A percentile compares a stretch with the other conserved stretches of the same genome.
phyloP scores from a whole-genome alignment of 2,888 invertebrate genomes.

The Encarsia formosa region DNA sequence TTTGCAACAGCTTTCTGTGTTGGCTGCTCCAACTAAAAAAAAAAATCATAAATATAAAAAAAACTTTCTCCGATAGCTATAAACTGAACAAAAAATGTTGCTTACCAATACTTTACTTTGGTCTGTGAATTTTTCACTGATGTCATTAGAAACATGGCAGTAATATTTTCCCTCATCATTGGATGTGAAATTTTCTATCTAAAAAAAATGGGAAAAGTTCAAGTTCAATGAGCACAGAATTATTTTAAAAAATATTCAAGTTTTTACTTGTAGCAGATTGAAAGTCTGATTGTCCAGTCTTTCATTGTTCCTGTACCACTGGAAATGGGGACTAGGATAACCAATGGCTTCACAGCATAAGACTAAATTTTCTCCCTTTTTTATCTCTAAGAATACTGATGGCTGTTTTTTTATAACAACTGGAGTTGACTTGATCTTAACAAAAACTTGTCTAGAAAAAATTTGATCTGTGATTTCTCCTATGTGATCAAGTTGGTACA shows the following conservation, averaged over 20 bases:
- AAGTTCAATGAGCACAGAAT: neutral
- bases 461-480: conserved; percentile 27
- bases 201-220: conserved; percentile 12
- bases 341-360: conserved; percentile 35
- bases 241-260: neutral
- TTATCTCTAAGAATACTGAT: conserved; percentile 32
- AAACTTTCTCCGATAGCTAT: no score
- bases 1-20: conserved; percentile 40
- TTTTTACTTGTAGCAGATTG: conserved; percentile 33
- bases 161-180: conserved; percentile 44
- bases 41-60: no score
- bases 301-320: conserved; percentile 41
- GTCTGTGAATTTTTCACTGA: conserved; percentile 37
- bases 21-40: conserved; percentile 35
- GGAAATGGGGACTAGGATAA: conserved; percentile 37
- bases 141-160: conserved; percentile 37
- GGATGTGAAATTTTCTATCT: conserved; percentile 32
- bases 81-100: neutral
- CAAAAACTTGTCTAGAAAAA: conserved; percentile 30
- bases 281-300: conserved; percentile 31
- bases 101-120: conserved; percentile 37
- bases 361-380: conserved; percentile 32
- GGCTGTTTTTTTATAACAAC: conserved; percentile 37
- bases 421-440: conserved; percentile 33
- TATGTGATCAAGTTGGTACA: conserved; percentile 34